A percentile compares a stretch with the other conserved stretches of the same genome.
Conservation (phyloP, 2,888 invertebrate genomes). For the Tanaodytes sp. region DNA sequence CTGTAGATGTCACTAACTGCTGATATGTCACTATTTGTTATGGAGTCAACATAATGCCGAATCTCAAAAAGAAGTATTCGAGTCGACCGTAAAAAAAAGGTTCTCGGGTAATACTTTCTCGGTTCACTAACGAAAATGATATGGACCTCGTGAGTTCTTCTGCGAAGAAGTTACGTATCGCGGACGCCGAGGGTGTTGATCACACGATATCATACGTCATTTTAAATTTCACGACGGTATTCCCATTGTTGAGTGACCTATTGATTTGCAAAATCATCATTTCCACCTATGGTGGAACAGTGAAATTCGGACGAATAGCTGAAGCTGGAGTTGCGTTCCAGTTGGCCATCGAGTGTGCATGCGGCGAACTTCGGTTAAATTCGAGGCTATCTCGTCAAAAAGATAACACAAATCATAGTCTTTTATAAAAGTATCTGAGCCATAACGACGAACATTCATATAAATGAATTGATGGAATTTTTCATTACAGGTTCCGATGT, state of each 20-base stretch:
- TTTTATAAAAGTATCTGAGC: no score
- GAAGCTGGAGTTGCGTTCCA: slow-evolving; percentile 53
- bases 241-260: slow-evolving; percentile 21
- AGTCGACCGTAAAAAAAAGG: no score
- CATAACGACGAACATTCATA: slow-evolving; percentile 38
- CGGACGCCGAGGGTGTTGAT: slow-evolving; percentile 22
- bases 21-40: no score
- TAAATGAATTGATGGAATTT: slow-evolving; percentile 52
- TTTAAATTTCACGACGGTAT: slow-evolving; percentile 17
- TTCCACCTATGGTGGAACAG: slow-evolving; percentile 12
- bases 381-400: no score
- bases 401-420: no score
- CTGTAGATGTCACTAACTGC: no score
- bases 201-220: slow-evolving; percentile 14
- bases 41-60: no score
- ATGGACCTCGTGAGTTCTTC: slow-evolving; percentile 31
- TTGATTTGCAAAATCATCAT: slow-evolving; percentile 26
- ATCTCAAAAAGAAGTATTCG: no score
- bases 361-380: no score
- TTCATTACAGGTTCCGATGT: slow-evolving; percentile 45
- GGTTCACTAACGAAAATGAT: slow-evolving; percentile 13
- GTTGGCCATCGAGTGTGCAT: slow-evolving; percentile 43
- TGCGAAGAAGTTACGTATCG: slow-evolving; percentile 25
- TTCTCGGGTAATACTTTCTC: slow-evolving; percentile 13
- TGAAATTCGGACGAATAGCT: slow-evolving; percentile 20